phyloP scores from a whole-genome alignment of 2,888 invertebrate species.

The Synanthedon formicaeformis region DNA sequence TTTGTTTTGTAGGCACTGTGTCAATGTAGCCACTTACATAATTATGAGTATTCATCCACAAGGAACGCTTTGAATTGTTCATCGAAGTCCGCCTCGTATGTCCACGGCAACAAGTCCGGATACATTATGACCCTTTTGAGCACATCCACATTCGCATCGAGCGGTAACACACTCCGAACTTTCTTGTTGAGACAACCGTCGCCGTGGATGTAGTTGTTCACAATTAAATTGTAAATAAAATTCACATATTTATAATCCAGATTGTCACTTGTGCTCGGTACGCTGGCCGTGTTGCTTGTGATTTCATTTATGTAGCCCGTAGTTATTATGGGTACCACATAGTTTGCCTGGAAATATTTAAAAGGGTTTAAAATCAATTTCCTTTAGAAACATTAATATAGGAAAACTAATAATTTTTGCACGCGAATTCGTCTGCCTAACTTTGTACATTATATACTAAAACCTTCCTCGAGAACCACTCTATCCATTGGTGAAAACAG shows the following conservation, averaged over 20 bases:
- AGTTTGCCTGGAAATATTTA: slow-evolving; percentile 53
- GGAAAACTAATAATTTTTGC: background rate
- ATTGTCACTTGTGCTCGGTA: slow-evolving; percentile 50
- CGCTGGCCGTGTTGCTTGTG: slow-evolving; percentile 33
- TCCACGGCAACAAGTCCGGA: slow-evolving; percentile 61
- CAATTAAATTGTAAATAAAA: slow-evolving; percentile 59
- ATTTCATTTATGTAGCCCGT: slow-evolving; percentile 60
- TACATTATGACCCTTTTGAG: slow-evolving; percentile 44
- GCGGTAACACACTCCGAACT: slow-evolving; percentile 58
- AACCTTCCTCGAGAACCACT: too few relatives aligned
- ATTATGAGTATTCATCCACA: background rate
- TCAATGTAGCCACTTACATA: background rate
- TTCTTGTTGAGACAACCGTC: slow-evolving; percentile 59
- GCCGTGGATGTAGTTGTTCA: slow-evolving; percentile 56
- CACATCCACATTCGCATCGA: slow-evolving; percentile 38
- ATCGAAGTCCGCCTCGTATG: slow-evolving; percentile 55
- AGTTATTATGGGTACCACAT: slow-evolving; percentile 68
- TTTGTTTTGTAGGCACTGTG: too few relatives aligned
- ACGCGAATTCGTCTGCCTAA: too few relatives aligned
- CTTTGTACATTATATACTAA: too few relatives aligned
- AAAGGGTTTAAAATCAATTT: too few relatives aligned
- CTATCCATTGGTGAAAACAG: too few relatives aligned
- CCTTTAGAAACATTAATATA: background rate
- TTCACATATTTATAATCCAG: slow-evolving; percentile 61
- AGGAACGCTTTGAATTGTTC: background rate